Conservation (phyloP, 2,888 invertebrate species). For the Meloe dianella region DNA sequence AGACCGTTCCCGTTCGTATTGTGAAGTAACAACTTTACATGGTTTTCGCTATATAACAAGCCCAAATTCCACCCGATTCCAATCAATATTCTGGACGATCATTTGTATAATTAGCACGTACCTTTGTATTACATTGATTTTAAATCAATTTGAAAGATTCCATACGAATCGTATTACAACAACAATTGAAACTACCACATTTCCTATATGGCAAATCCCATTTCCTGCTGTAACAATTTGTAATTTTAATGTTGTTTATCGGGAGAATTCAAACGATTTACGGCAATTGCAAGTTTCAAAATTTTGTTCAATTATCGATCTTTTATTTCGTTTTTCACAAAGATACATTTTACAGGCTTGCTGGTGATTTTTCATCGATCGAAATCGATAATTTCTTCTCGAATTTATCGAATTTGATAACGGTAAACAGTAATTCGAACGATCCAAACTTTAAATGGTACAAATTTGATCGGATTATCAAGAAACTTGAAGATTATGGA, state of each 20-base stretch:
- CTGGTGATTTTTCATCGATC: background rate
- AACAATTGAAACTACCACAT: slow-evolving; percentile 29
- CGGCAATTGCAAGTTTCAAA: slow-evolving; percentile 29
- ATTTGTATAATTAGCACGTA: slow-evolving; percentile 28
- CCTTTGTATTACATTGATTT: slow-evolving; percentile 31
- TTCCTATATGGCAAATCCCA: slow-evolving; percentile 37
- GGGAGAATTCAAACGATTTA: slow-evolving; percentile 22
- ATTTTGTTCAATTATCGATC: background rate
- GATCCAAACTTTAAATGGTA: slow-evolving; percentile 6
- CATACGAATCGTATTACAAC: slow-evolving; percentile 33
- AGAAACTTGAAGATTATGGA: slow-evolving; percentile 19
- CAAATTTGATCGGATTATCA: slow-evolving; percentile 11
- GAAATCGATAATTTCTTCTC: slow-evolving; percentile 25
- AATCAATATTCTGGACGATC: slow-evolving; percentile 34
- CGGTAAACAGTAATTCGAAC: background rate
- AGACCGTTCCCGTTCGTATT: slow-evolving; percentile 54
- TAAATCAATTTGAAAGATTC: slow-evolving; percentile 27
- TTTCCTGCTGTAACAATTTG: slow-evolving; percentile 40
- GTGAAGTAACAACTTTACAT: slow-evolving; percentile 34
- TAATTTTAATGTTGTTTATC: slow-evolving; percentile 37
- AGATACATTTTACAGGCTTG: background rate
- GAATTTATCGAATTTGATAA: slow-evolving; percentile 24
- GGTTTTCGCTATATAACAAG: slow-evolving; percentile 38
- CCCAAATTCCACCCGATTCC: slow-evolving; percentile 28
- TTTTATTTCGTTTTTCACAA: too few species aligned